Evolutionary conservation across 2,888 invertebrate species (phyloP), one percentile per base, ranked within the genome.

Genomic region (Agrochola macilenta): DNA sequence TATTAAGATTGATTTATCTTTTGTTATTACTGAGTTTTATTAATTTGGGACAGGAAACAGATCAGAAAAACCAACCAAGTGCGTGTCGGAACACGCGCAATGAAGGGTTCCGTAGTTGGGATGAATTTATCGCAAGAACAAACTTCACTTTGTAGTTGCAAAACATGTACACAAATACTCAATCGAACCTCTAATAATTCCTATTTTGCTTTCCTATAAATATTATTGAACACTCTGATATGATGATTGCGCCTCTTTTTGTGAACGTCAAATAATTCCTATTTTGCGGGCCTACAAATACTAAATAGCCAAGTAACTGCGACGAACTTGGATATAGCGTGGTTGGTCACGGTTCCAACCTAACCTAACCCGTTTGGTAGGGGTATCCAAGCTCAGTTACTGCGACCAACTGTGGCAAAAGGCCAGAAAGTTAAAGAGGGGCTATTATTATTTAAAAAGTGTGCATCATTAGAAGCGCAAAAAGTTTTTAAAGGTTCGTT

Each of bases 1-100:
- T 81, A 79, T 81, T 60, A 60, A 75, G 75, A 79, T 79, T 65
- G 75, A 81, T 78, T 74, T 65, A 64, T 57, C 63, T 63, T 61
- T 71, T 63, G 39, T 64, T 70, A 52, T 54, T 49, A 54, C 1
- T 39, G 7, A 54, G 35, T 23, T 46, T 72, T 54, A 74, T 68
- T 81, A 43, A 68, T 57, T 78, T 52, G n/a, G 23, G n/a, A n/a
- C 49, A 49, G 14, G 14, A 23, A 49, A 46, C 12, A 20, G 4
- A 49, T 49, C 8, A 49, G 14, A 68, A 30, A 43, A 43, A 43
- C 43, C 9, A 11, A 9, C 5, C 49, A 17, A 49, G 49, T 49
- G 49, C 2, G 17, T 49, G 49, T 49, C 49, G 49, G 49, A 49
- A 5, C 5, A 49, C 49, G 49, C 49, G 1, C 49, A 17, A 49